Conservation (phyloP, 2,113 vertebrate species). For the Crotophaga sulcirostris region DNA sequence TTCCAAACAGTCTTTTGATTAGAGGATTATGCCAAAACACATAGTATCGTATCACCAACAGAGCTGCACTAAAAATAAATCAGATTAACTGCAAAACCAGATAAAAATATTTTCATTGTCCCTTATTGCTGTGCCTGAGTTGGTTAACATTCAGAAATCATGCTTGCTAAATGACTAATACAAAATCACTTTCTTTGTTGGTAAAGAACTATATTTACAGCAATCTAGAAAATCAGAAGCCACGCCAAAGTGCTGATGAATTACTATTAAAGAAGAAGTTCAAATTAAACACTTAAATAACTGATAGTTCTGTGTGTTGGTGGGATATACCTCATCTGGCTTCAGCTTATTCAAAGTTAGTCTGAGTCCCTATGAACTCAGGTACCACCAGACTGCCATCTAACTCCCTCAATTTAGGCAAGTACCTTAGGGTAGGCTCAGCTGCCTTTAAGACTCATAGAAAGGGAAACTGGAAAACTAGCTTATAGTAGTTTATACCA, state of each 20-base stretch:
- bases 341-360: not conserved
- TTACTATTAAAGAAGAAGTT: not conserved
- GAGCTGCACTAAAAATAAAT: not conserved
- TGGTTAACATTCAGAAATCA: slow-evolving; percentile 19
- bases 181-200: not conserved
- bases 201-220: not conserved
- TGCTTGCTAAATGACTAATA: not conserved
- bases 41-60: slow-evolving; percentile 5
- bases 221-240: not conserved
- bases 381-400: not conserved
- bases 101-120: slow-evolving; percentile 18
- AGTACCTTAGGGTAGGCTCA: not conserved
- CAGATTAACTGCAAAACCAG: slow-evolving; percentile 29
- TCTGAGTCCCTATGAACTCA: not conserved
- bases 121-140: not conserved
- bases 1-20: not conserved
- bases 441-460: not conserved
- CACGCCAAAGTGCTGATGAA: not conserved
- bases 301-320: not conserved
- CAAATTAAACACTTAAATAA: not conserved
- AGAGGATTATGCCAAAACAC: slow-evolving; percentile 41
- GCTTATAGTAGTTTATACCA: not conserved
- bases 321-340: not conserved
- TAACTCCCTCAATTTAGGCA: not conserved
- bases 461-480: not conserved